Conservation (phyloP, 2,797 vertebrate genomes). For the Pseudocheirus occidentalis region DNA sequence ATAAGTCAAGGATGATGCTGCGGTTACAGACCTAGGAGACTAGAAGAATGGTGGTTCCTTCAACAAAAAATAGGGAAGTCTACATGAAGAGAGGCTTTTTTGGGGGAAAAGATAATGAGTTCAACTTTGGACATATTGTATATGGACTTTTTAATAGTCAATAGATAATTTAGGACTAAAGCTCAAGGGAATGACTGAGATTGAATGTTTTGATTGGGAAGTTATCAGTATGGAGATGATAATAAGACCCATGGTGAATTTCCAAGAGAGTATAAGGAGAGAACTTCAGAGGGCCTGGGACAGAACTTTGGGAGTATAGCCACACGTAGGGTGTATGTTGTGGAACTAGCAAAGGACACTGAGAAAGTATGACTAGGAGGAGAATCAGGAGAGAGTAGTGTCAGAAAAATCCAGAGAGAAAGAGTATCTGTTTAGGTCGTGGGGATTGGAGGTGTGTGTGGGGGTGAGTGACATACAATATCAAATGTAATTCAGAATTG, state of each 20-base stretch:
- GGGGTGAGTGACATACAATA: background rate
- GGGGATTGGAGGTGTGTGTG: background rate
- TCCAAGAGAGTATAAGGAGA: background rate
- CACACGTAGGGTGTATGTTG: background rate
- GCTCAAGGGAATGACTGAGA: background rate
- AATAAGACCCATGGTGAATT: background rate
- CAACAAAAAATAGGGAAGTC: background rate
- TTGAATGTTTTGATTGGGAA: background rate
- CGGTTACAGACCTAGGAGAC: background rate
- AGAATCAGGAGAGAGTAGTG: background rate
- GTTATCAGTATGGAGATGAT: background rate
- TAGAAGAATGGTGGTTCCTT: background rate
- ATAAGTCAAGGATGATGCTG: background rate
- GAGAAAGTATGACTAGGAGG: background rate
- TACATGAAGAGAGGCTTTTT: background rate
- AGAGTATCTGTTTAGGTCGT: background rate
- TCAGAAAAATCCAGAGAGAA: background rate
- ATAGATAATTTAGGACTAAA: background rate
- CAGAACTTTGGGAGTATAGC: background rate
- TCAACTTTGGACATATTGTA: background rate
- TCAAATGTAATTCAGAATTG: background rate
- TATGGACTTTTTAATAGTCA: background rate
- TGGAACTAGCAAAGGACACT: background rate
- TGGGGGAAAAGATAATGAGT: background rate
- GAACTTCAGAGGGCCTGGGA: background rate